These are phyloP conservation scores for Crotalus viridis DNA, from an alignment of 2,113 vertebrate species.

Conservation along the genomic window DNA sequence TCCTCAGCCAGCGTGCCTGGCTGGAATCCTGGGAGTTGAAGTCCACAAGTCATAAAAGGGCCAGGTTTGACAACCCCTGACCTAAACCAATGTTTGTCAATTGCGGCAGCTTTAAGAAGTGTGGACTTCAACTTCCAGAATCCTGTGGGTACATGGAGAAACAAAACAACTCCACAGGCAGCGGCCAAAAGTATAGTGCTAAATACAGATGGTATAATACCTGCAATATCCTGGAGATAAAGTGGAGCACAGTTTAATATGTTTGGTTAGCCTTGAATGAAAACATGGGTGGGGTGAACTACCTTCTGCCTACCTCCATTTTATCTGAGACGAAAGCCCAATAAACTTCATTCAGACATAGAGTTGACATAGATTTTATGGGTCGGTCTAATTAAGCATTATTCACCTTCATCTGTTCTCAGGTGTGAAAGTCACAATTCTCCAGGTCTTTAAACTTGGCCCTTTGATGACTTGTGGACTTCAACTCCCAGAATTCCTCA, in stretches of 20 bases:
- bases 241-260: not conserved
- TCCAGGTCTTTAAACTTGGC: not conserved
- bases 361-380: not conserved
- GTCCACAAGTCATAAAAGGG: no score
- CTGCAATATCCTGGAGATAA: not conserved
- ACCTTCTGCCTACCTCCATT: not conserved
- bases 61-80: no score
- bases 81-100: not conserved
- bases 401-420: not conserved
- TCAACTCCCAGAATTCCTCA: no score
- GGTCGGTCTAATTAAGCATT: not conserved
- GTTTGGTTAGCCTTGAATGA: not conserved
- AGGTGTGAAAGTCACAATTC: not conserved
- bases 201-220: not conserved
- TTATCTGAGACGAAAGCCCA: not conserved
- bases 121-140: not conserved
- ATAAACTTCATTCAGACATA: no score
- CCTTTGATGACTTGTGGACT: no score
- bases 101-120: not conserved
- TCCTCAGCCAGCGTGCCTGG: no score
- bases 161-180: not conserved
- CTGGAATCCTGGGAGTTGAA: no score
- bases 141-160: not conserved
- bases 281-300: not conserved
- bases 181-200: not conserved